phyloP scores from a whole-genome alignment of 2,113 vertebrate genomes.

The Chionodraco myersi region DNA sequence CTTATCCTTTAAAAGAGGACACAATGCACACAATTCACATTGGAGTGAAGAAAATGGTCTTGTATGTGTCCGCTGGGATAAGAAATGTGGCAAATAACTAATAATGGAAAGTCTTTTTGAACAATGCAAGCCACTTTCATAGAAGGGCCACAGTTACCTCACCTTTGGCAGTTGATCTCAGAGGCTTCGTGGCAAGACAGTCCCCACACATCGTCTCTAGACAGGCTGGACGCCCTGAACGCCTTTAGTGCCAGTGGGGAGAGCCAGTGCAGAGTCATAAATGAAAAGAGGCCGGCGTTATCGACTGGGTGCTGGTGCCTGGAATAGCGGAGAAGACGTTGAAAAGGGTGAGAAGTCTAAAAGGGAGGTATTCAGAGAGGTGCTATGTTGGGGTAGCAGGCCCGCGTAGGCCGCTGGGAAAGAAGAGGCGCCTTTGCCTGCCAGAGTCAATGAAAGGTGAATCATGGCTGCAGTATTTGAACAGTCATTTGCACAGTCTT shows the following conservation, averaged over 20 bases:
- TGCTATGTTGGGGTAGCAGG: constrained; percentile 40
- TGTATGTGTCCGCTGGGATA: not conserved
- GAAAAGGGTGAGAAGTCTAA: constrained; percentile 57
- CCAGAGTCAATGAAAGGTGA: constrained; percentile 62
- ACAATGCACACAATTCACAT: too few species aligned
- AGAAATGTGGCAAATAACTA: not conserved
- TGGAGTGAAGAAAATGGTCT: too few species aligned
- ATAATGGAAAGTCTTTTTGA: constrained; percentile 8
- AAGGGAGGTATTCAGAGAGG: constrained; percentile 51
- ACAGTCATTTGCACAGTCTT: constrained; percentile 78
- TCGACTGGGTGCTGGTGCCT: constrained; percentile 89
- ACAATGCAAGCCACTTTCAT: constrained; percentile 28
- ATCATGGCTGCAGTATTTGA: constrained; percentile 75
- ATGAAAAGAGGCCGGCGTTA: constrained; percentile 87
- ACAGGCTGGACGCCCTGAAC: constrained; percentile 78
- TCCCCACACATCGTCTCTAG: constrained; percentile 84
- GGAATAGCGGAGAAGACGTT: constrained; percentile 55
- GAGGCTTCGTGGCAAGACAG: constrained; percentile 86
- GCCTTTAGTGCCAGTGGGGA: constrained; percentile 83
- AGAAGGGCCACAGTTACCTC: constrained; percentile 52
- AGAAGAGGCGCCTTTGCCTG: constrained; percentile 48
- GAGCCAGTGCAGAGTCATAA: constrained; percentile 88
- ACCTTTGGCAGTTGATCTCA: constrained; percentile 85
- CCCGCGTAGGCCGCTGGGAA: constrained; percentile 34
- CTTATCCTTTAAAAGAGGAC: not conserved